These are phyloP conservation scores for Ferrisia virgata DNA, from an alignment of 2,888 invertebrate genomes.

Conservation along the genomic window DNA sequence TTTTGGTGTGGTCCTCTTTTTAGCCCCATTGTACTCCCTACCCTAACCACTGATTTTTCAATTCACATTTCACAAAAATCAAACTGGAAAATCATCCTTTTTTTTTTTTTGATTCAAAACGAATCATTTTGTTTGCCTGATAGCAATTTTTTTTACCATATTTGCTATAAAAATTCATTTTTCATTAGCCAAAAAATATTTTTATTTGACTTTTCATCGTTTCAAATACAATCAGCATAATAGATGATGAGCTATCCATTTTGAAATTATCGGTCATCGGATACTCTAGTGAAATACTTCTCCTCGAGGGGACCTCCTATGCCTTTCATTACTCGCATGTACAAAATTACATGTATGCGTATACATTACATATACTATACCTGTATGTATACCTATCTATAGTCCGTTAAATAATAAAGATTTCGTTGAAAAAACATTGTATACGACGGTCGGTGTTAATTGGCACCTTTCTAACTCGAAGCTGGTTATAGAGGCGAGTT, in stretches of 20 bases:
- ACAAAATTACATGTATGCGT: too few relatives aligned
- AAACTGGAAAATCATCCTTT: too few relatives aligned
- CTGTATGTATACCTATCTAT: not conserved
- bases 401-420: not conserved
- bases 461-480: constrained; percentile 17
- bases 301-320: not conserved
- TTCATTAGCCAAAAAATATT: not conserved
- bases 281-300: not conserved
- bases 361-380: not conserved
- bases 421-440: not conserved
- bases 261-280: not conserved
- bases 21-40: too few relatives aligned
- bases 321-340: not conserved
- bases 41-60: too few relatives aligned
- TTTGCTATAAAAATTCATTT: too few relatives aligned
- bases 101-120: too few relatives aligned
- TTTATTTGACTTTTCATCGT: not conserved
- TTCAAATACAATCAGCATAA: not conserved
- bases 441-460: not conserved
- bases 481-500: not conserved
- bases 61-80: too few relatives aligned
- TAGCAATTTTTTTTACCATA: too few relatives aligned
- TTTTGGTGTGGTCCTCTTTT: too few relatives aligned
- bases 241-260: not conserved
- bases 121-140: too few relatives aligned